A percentile compares a stretch with the other conserved stretches of the same genome.
These are phyloP conservation scores for Hylaeus volcanicus DNA, from an alignment of 1,140 invertebrate genomes.

Conservation along the genomic window DNA sequence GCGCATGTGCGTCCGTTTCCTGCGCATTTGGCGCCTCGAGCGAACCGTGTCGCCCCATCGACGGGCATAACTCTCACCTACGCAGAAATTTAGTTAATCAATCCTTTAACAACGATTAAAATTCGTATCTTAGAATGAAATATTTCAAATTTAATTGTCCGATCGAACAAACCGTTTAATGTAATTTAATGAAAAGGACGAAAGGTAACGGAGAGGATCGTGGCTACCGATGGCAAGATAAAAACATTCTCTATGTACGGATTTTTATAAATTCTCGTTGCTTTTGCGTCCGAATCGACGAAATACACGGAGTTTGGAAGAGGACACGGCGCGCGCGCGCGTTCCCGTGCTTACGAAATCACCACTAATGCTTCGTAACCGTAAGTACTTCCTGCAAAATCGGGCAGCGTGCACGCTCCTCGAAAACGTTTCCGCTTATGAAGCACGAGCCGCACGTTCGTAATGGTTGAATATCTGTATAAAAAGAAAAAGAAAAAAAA, in stretches of 20 bases:
- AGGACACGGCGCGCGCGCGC: slow-evolving; percentile 7
- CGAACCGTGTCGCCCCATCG: too few relatives aligned
- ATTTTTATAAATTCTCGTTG: slow-evolving; percentile 16
- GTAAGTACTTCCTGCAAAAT: slow-evolving; percentile 27
- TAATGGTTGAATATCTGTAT: slow-evolving; percentile 54
- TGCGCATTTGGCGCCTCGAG: too few relatives aligned
- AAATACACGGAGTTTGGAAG: slow-evolving; percentile 10
- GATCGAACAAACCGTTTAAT: too few relatives aligned
- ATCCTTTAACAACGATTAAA: too few relatives aligned
- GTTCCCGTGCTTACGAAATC: slow-evolving; percentile 4
- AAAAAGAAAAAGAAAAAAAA: slow-evolving; percentile 8
- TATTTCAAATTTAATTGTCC: too few relatives aligned
- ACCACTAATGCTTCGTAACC: slow-evolving; percentile 37
- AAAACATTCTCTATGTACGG: background rate
- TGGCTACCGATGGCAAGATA: background rate
- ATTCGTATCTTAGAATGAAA: too few relatives aligned
- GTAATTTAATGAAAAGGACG: too few relatives aligned
- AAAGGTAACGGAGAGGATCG: background rate
- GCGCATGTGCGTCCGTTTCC: too few relatives aligned
- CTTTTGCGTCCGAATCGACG: slow-evolving; percentile 5
- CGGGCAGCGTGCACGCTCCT: slow-evolving; percentile 31
- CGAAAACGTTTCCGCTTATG: slow-evolving; percentile 35
- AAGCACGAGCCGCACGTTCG: slow-evolving; percentile 40
- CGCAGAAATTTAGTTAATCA: too few relatives aligned
- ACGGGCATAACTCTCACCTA: too few relatives aligned